These are phyloP conservation scores for Parapristionchus giblindavisi DNA, from an alignment of 2,888 invertebrate species.

Conservation along the genomic window DNA sequence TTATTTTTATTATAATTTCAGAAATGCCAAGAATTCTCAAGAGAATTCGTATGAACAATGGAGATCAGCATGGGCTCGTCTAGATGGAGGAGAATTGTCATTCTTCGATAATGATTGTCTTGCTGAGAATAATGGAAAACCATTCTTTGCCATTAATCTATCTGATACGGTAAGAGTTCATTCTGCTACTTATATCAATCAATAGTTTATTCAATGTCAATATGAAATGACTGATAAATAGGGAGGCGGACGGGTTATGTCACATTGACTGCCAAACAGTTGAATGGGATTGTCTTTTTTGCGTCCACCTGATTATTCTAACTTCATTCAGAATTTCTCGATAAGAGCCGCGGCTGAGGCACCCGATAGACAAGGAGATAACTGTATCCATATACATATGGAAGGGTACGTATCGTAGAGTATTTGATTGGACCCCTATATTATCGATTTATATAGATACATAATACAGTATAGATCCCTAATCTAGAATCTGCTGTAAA, in stretches of 20 bases:
- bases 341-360: constrained; percentile 30
- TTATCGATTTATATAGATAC: background rate
- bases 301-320: background rate
- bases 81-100: constrained; percentile 14
- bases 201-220: too few species aligned
- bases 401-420: constrained; percentile 4
- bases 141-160: constrained; percentile 19
- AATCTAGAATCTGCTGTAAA: background rate
- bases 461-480: background rate
- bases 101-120: constrained; percentile 37
- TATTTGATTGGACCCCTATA: background rate
- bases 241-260: too few species aligned
- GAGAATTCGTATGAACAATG: constrained; percentile 17
- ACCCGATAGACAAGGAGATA: constrained; percentile 22
- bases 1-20: background rate
- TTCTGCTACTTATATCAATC: too few species aligned
- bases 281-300: background rate
- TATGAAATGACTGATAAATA: too few species aligned
- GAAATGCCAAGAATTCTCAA: background rate
- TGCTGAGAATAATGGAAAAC: constrained; percentile 32
- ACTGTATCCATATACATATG: constrained; percentile 34
- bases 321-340: background rate
- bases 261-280: too few species aligned
- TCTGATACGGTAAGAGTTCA: constrained; percentile 5
- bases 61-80: constrained; percentile 34